A percentile compares a stretch with the other conserved stretches of the same genome.
These are phyloP conservation scores for Tillus elongatus DNA, from an alignment of 2,888 invertebrate species.

Conservation along the genomic window DNA sequence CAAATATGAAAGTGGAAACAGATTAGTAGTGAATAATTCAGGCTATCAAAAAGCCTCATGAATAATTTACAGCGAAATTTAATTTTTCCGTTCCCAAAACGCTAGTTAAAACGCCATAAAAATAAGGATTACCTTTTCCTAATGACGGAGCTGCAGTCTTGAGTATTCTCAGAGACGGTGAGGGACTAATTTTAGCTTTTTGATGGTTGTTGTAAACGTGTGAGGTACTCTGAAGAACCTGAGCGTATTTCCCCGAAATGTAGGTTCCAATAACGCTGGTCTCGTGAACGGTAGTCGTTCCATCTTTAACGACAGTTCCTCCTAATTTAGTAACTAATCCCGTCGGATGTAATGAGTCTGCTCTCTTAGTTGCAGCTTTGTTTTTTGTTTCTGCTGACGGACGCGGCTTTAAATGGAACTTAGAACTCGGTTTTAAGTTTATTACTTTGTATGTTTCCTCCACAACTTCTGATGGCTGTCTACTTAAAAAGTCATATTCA, in stretches of 20 bases:
- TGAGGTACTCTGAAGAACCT: constrained; percentile 75
- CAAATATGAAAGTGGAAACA: too few species aligned
- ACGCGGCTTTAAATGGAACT: constrained; percentile 44
- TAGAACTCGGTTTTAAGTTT: constrained; percentile 62
- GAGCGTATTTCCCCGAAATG: constrained; percentile 81
- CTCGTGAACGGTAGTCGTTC: constrained; percentile 75
- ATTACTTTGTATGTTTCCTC: constrained; percentile 80
- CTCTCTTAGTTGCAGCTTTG: constrained; percentile 41
- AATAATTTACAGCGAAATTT: too few species aligned
- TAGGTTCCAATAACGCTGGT: constrained; percentile 84
- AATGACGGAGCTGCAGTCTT: constrained; percentile 66
- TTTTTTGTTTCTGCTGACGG: constrained; percentile 36
- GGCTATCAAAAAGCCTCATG: too few species aligned
- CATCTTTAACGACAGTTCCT: constrained; percentile 74
- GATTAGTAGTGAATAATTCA: too few species aligned
- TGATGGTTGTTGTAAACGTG: constrained; percentile 48
- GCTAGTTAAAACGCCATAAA: too few species aligned
- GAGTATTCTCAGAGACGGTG: constrained; percentile 57
- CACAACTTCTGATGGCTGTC: constrained; percentile 75
- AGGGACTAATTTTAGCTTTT: constrained; percentile 57
- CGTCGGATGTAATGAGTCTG: constrained; percentile 60
- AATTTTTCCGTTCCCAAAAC: too few species aligned
- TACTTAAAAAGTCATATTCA: constrained; percentile 75
- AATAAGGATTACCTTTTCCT: constrained; percentile 4
- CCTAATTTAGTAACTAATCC: constrained; percentile 77